These are phyloP conservation scores for Pangasius macronema DNA, from an alignment of 2,797 vertebrate species.

Conservation along the genomic window DNA sequence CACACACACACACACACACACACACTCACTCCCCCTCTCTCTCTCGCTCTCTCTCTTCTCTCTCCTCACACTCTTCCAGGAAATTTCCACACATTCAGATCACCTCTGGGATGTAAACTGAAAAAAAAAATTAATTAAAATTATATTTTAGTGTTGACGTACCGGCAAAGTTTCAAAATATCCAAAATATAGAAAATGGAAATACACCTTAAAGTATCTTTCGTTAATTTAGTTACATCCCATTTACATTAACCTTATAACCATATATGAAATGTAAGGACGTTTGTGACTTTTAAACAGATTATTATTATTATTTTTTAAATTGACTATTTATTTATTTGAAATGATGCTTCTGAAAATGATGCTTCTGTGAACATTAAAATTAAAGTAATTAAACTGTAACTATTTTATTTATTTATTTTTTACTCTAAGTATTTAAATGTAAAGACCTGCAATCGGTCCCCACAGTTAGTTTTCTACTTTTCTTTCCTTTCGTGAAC, in stretches of 20 bases:
- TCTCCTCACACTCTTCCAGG: slow-evolving; percentile 27
- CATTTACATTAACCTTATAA: not conserved
- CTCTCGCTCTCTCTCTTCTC: slow-evolving; percentile 1
- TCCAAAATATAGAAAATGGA: not conserved
- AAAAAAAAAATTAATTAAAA: too few relatives aligned
- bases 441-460: not conserved
- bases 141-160: too few relatives aligned
- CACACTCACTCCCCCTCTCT: not conserved
- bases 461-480: too few relatives aligned
- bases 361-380: not conserved
- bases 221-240: too few relatives aligned
- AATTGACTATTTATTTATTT: not conserved
- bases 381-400: not conserved
- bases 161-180: not conserved
- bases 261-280: too few relatives aligned
- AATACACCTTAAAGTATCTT: not conserved
- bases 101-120: slow-evolving; percentile 68
- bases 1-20: not conserved
- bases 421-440: not conserved
- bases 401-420: not conserved
- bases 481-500: too few relatives aligned
- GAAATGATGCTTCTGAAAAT: not conserved
- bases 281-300: too few relatives aligned
- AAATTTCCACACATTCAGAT: slow-evolving; percentile 56
- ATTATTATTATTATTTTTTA: too few relatives aligned